phyloP scores from a whole-genome alignment of 2,797 vertebrate genomes.

The Lacerta viridis region DNA sequence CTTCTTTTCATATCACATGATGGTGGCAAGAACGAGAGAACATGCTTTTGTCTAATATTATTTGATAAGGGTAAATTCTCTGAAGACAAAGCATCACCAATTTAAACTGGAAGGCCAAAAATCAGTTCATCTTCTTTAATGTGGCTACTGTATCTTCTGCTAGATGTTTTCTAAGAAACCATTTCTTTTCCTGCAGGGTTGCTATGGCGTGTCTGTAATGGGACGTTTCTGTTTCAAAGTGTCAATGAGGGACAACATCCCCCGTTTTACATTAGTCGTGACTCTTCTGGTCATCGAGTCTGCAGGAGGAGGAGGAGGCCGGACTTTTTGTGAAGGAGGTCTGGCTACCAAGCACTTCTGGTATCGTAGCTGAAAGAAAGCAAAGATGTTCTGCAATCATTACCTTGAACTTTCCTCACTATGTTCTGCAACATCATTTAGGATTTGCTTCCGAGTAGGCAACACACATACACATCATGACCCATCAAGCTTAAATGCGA shows the following conservation, averaged over 20 bases:
- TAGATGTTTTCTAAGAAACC: background rate
- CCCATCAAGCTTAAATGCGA: background rate
- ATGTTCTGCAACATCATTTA: background rate
- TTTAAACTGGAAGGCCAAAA: slow-evolving; percentile 77
- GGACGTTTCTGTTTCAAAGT: slow-evolving; percentile 99
- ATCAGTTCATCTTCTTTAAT: slow-evolving; percentile 60
- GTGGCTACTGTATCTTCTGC: slow-evolving; percentile 67
- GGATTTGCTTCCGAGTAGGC: background rate
- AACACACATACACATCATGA: background rate
- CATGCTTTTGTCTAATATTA: slow-evolving; percentile 85
- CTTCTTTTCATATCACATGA: slow-evolving; percentile 84
- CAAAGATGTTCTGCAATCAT: slow-evolving; percentile 28
- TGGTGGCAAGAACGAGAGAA: slow-evolving; percentile 81
- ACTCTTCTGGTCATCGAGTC: slow-evolving; percentile 95
- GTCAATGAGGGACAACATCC: slow-evolving; percentile 98
- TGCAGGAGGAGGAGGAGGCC: slow-evolving; percentile 88
- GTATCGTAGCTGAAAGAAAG: slow-evolving; percentile 90
- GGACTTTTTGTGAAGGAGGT: slow-evolving; percentile 90
- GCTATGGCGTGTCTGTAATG: slow-evolving; percentile 90
- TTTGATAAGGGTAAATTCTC: slow-evolving; percentile 73
- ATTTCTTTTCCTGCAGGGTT: slow-evolving; percentile 38
- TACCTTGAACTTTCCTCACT: background rate
- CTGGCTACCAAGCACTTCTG: slow-evolving; percentile 99
- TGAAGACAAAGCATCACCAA: slow-evolving; percentile 81
- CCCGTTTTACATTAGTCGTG: slow-evolving; percentile 96